These are phyloP conservation scores for Caenorhabditis inopinata DNA, from an alignment of 1,140 invertebrate genomes.

Conservation along the genomic window DNA sequence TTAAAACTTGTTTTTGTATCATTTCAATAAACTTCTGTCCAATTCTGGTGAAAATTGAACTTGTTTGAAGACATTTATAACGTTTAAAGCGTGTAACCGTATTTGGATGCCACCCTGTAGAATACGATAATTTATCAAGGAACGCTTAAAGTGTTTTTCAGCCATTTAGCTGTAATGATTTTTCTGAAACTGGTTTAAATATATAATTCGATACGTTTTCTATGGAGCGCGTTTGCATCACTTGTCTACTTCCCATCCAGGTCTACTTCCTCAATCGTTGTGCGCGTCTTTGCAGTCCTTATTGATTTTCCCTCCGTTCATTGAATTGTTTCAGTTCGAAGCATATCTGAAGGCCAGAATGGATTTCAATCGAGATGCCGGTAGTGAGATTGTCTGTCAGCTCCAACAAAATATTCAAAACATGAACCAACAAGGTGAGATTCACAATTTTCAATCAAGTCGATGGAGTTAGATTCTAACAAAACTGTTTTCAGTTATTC, in stretches of 20 bases:
- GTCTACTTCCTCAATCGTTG: neutral
- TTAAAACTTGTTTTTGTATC: too few species aligned
- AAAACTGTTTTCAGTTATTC: slow-evolving; percentile 28
- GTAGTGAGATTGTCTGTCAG: slow-evolving; percentile 11
- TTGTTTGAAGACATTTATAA: too few species aligned
- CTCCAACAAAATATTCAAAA: slow-evolving; percentile 40
- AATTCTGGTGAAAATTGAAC: too few species aligned
- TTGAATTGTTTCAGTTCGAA: neutral
- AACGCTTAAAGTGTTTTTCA: too few species aligned
- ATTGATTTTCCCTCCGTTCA: neutral
- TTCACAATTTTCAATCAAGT: neutral
- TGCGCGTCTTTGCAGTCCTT: neutral
- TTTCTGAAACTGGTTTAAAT: too few species aligned
- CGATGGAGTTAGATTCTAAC: neutral
- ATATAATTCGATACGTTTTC: too few species aligned
- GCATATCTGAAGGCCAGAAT: slow-evolving; percentile 13
- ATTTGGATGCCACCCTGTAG: too few species aligned
- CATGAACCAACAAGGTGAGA: slow-evolving; percentile 35
- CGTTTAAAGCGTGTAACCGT: too few species aligned
- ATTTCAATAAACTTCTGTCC: too few species aligned
- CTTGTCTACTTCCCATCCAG: too few species aligned
- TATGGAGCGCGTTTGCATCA: neutral
- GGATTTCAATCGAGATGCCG: slow-evolving; percentile 44
- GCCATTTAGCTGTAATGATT: too few species aligned
- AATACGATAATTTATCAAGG: too few species aligned